A percentile compares a stretch with the other conserved stretches of the same genome.
Evolutionary conservation across 2,113 vertebrate genomes (phyloP).

Genomic region (Cyphomyrus discorhynchus): DNA sequence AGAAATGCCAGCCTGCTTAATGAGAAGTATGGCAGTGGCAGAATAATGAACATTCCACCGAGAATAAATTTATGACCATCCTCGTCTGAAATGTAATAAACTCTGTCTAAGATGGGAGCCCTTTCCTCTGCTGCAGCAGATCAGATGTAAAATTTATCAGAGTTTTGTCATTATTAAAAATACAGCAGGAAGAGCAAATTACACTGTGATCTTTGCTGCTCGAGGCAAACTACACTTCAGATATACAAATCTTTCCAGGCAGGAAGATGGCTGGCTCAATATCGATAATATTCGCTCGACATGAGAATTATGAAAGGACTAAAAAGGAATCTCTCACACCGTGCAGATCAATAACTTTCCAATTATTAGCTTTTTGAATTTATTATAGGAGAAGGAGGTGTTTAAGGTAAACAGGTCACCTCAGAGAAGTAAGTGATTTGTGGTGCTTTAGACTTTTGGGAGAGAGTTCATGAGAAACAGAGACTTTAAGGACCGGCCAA

Average conservation of each 20-base stretch:
- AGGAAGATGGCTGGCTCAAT: not conserved
- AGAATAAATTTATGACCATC: conserved; percentile 1
- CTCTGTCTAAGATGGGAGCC: not conserved
- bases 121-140: not conserved
- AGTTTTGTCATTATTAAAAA: conserved; percentile 1
- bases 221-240: not conserved
- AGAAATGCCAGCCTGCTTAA: not conserved
- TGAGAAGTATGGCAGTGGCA: not conserved
- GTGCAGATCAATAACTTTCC: not conserved
- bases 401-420: not conserved
- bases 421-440: not conserved
- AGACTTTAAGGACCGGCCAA: not conserved
- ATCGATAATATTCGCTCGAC: not conserved
- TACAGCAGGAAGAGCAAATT: not conserved
- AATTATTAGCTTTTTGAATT: not conserved
- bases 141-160: conserved; percentile 14
- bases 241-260: not conserved
- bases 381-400: not conserved
- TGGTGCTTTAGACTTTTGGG: not conserved
- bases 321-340: not conserved
- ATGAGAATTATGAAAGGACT: not conserved
- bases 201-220: not conserved
- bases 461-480: not conserved
- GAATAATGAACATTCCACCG: not conserved
- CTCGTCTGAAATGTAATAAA: conserved; percentile 4